phyloP scores from a whole-genome alignment of 2,113 vertebrate species.

The Tenrec ecaudatus region DNA sequence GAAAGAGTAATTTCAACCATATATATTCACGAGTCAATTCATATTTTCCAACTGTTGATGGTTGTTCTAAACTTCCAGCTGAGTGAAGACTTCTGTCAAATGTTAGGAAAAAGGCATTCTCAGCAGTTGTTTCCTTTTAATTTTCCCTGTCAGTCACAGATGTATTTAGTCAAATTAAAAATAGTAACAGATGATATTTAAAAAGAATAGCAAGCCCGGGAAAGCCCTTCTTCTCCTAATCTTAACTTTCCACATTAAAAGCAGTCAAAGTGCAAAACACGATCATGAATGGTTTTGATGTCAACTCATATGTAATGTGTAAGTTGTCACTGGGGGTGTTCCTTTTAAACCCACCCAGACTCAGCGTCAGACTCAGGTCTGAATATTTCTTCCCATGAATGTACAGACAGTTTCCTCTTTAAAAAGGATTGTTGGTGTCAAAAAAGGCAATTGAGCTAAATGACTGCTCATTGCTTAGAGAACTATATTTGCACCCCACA shows the following conservation, averaged over 20 bases:
- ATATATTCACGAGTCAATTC: constrained; percentile 59
- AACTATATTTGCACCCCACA: not conserved
- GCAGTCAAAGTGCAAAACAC: constrained; percentile 25
- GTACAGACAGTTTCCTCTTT: not conserved
- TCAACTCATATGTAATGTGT: not conserved
- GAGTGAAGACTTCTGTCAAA: constrained; percentile 46
- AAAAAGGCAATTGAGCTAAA: constrained; percentile 49
- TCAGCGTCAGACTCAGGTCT: not conserved
- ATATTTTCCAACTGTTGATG: constrained; percentile 58
- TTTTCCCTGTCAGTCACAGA: constrained; percentile 42
- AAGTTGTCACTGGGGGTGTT: not conserved
- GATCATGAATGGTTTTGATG: not conserved
- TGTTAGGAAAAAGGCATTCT: constrained; percentile 21
- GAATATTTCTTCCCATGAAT: constrained; percentile 43
- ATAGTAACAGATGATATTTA: constrained; percentile 57
- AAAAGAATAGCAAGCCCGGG: constrained; percentile 47
- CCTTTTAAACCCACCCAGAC: not conserved
- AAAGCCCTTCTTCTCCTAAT: constrained; percentile 7
- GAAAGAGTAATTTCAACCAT: constrained; percentile 34
- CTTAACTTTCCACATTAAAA: constrained; percentile 15
- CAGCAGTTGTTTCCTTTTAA: constrained; percentile 21
- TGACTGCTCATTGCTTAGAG: not conserved
- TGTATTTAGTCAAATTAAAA: constrained; percentile 66
- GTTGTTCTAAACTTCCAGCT: constrained; percentile 60
- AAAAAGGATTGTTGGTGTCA: not conserved